Base-by-base conservation (phyloP, 2,888 invertebrate genomes). In the Limnephilus auricula region DNA sequence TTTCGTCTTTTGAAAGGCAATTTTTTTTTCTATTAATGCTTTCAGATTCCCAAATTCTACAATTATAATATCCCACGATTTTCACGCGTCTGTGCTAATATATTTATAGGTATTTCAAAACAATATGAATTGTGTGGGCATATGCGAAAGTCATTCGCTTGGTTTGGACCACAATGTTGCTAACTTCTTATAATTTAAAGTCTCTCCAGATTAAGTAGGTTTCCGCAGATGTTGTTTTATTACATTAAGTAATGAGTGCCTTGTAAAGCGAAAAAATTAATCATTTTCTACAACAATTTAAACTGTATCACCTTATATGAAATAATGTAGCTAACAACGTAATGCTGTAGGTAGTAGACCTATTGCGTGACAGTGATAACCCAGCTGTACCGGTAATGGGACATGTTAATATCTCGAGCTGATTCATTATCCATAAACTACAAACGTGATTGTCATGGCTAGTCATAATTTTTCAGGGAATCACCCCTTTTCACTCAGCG, bases 401-500 rank as follows among this genome's bases (percentile, higher is more conserved):
- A 65, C 65, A 65, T 65, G 65, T 65, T 65, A 65, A 65, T 65
- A 65, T 65, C 65, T 65, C 65, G 65, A 65, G 65, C 65, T 65
- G 65, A 65, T 65, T 65, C 65, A 65, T 65, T 65, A 25, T 65
- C 65, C 65, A 65, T 65, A 65, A 65, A 65, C 65, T 65, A 65
- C 65, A 65, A 9, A 65, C 65, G 65, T 83, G 83, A 83, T 83
- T 83, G 83, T 83, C 83, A 83, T 18, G 34, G 32, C 40, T 40
- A 40, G 85, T 45, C 40, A 85, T 85, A 85, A 85, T 40, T 85
- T 85, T 85, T 88, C 65, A 15, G 32, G 32, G 78, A 88, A 88
- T 65, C 65, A 34, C 65, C 87, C 65, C 89, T 15, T n/a, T 34
- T 90, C 34, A 13, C 80, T 37, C 30, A 13, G 30, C 80, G 25